Base-by-base conservation (phyloP, 2,888 invertebrate species). In the Vesta saturnalis region DNA sequence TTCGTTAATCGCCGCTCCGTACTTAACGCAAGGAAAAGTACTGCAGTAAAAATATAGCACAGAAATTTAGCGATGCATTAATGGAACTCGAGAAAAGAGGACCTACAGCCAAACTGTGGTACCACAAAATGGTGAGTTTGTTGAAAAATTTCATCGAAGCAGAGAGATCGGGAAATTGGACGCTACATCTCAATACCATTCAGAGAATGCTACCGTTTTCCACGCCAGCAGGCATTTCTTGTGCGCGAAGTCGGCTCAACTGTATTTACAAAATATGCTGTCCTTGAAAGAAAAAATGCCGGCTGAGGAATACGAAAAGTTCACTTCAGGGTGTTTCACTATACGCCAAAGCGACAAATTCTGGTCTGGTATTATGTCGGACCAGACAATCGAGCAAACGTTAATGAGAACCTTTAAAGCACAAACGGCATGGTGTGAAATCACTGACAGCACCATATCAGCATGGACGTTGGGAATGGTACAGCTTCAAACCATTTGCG, bases 191-290 rank as follows among this genome's bases (percentile, higher is more conserved):
- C 22, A 19, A 60, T 4, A 60, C 71, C 10, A 23, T 68, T 14
- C 59, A 62, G 18, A 64, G 47, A 54, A 71, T 68, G 68, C 55
- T 71, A 19, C 68, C 64, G 16, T 64, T 59, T 67, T 70, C 43
- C 67, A 70, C 60, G 64, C 70, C 14, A 70, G 62, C 61, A 82
- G 82, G 14, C 79, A 84, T 74, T 79, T 80, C 54, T 57, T 71
- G 1, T 80, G 82, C 72, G 78, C 80, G 12, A 80, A 79, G 71
- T 76, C 72, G 22, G 67, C 67, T 5, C 79, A 80, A 18, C 49
- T 82, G 10, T 81, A 81, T 73, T 62, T 83, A 6, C 83, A 83
- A 76, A 80, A 82, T 21, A 54, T 21, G 19, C 54, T 54, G 1
- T 16, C 1, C 63, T 6, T 22, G 64, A 72, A 1, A 54, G 30